phyloP scores from a whole-genome alignment of 2,888 invertebrate species.

The Listrodromus nycthemerus region DNA sequence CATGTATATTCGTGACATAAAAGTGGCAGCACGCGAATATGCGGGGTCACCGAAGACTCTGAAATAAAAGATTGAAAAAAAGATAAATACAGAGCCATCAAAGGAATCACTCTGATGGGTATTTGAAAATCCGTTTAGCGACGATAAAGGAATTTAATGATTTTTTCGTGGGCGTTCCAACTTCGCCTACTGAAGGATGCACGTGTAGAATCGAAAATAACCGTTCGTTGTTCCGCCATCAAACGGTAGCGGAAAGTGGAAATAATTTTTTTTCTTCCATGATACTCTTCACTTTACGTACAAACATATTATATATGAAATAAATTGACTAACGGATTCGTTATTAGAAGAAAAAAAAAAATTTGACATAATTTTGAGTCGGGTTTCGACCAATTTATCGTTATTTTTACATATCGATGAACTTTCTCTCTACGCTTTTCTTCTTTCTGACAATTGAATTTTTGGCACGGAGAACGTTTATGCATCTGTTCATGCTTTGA shows the following conservation, averaged over 20 bases:
- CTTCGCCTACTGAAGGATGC: not conserved
- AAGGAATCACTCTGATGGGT: not conserved
- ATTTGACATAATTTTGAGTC: no score
- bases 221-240: no score
- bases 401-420: no score
- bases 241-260: no score
- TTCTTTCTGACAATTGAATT: not conserved
- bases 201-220: not conserved
- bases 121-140: not conserved
- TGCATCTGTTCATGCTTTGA: not conserved
- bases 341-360: no score
- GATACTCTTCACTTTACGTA: no score
- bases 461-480: not conserved
- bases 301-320: no score
- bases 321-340: no score
- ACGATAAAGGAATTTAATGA: not conserved
- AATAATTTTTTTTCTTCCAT: no score
- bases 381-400: no score
- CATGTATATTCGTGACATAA: constrained; percentile 14
- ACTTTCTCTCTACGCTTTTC: no score
- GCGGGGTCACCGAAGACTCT: not conserved
- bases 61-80: no score
- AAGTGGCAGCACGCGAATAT: not conserved
- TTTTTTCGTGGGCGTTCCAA: not conserved
- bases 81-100: not conserved